These are phyloP conservation scores for Gibbula magus DNA, from an alignment of 2,888 invertebrate genomes.

Conservation along the genomic window DNA sequence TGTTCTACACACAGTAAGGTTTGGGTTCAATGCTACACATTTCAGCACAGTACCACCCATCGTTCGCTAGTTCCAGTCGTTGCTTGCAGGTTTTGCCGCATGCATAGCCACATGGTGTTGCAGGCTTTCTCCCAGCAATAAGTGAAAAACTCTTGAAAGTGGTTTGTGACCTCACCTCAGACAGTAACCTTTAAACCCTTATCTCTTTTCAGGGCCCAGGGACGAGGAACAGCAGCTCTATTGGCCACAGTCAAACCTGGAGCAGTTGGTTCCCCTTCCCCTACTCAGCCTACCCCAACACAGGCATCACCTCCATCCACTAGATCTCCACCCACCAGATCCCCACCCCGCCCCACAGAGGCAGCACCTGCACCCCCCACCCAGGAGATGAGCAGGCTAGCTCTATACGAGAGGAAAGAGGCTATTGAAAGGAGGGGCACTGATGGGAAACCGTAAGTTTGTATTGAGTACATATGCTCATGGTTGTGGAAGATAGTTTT, in stretches of 20 bases:
- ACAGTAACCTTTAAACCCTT: too few relatives aligned
- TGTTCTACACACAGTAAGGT: too few relatives aligned
- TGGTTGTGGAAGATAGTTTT: too few relatives aligned
- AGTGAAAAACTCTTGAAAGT: too few relatives aligned
- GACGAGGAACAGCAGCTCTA: neutral
- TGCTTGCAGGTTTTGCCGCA: too few relatives aligned
- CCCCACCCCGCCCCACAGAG: constrained; percentile 11
- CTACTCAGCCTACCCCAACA: neutral
- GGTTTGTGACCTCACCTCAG: too few relatives aligned
- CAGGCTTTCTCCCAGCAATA: too few relatives aligned
- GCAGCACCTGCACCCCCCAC: neutral
- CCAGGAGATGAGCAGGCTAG: constrained; percentile 2
- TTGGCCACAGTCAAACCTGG: too few relatives aligned
- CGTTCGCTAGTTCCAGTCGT: too few relatives aligned
- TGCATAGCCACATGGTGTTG: too few relatives aligned
- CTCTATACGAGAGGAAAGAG: constrained; percentile 8
- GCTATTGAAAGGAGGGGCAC: constrained; percentile 14
- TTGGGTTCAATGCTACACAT: too few relatives aligned
- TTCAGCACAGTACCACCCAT: too few relatives aligned
- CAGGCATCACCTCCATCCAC: neutral
- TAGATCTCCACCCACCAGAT: neutral
- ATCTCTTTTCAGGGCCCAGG: neutral
- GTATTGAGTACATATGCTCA: neutral
- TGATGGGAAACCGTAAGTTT: constrained; percentile 18
- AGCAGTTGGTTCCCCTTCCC: neutral